Evolutionary conservation across 2,113 vertebrate genomes (phyloP).

Genomic region (Miniopterus natalensis): DNA sequence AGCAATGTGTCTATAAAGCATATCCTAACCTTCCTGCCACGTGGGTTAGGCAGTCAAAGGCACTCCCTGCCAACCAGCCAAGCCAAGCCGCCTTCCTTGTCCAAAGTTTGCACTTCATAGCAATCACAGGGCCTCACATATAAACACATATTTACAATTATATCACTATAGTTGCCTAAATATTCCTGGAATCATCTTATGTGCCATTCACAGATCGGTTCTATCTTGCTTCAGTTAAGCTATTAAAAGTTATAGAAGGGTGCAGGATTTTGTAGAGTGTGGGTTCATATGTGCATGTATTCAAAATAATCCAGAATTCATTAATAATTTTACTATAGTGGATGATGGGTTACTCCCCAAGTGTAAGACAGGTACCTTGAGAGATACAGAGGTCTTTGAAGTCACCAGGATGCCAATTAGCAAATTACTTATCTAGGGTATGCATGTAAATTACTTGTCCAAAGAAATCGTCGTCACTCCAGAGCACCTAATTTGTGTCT

Average conservation of each 20-base stretch:
- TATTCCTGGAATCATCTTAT: neutral
- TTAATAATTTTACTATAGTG: slow-evolving; percentile 60
- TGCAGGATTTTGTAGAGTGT: neutral
- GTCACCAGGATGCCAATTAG: slow-evolving; percentile 6
- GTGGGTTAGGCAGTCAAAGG: neutral
- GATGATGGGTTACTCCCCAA: slow-evolving; percentile 34
- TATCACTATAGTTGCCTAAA: neutral
- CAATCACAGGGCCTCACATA: neutral
- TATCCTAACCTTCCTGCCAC: neutral
- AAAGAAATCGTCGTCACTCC: neutral
- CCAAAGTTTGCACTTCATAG: neutral
- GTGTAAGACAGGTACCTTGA: slow-evolving; percentile 2
- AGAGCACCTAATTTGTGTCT: neutral
- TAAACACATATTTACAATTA: neutral
- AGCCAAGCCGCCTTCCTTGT: neutral
- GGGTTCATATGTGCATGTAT: neutral
- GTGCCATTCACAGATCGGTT: slow-evolving; percentile 6
- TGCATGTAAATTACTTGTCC: slow-evolving; percentile 33
- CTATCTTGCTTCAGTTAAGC: neutral
- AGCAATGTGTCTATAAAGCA: neutral
- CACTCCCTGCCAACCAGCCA: neutral
- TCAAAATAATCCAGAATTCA: slow-evolving; percentile 51
- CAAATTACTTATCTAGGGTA: slow-evolving; percentile 47
- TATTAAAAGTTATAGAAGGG: neutral
- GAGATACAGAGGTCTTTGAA: slow-evolving; percentile 55